Conservation (phyloP, 2,797 vertebrate species). For the Premnoplex brunnescens region DNA sequence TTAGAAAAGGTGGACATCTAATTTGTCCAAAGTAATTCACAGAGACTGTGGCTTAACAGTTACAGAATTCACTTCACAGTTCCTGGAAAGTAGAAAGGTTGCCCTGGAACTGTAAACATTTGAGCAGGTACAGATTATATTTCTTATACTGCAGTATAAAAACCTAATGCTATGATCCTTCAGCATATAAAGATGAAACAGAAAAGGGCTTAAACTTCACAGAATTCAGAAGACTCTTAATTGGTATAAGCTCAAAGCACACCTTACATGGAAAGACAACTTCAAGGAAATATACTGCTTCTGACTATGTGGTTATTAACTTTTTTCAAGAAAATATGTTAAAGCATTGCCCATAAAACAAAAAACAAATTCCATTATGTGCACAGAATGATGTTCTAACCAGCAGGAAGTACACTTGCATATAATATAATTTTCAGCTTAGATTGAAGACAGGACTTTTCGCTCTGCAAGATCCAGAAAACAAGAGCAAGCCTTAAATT, state of each 20-base stretch:
- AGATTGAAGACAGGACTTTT: not conserved
- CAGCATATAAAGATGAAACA: not conserved
- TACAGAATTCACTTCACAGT: not conserved
- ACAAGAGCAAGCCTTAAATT: not conserved
- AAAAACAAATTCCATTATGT: not conserved
- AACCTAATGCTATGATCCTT: not conserved
- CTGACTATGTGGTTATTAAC: not conserved
- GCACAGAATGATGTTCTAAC: not conserved
- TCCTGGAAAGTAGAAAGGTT: not conserved
- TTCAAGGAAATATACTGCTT: not conserved
- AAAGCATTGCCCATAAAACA: not conserved
- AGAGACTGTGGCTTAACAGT: not conserved
- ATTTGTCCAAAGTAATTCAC: not conserved
- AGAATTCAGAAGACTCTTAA: not conserved
- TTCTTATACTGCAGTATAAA: not conserved
- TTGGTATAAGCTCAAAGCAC: not conserved
- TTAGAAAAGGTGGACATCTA: not conserved
- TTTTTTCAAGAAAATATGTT: not conserved
- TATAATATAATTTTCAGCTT: not conserved
- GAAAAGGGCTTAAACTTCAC: not conserved
- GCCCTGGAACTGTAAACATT: not conserved
- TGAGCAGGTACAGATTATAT: not conserved
- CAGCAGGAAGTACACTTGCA: not conserved
- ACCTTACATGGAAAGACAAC: not conserved
- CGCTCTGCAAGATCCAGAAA: not conserved